Evolutionary conservation across 2,888 invertebrate genomes (phyloP), one percentile per base, ranked within the genome.

Genomic region (Microchrysa polita): DNA sequence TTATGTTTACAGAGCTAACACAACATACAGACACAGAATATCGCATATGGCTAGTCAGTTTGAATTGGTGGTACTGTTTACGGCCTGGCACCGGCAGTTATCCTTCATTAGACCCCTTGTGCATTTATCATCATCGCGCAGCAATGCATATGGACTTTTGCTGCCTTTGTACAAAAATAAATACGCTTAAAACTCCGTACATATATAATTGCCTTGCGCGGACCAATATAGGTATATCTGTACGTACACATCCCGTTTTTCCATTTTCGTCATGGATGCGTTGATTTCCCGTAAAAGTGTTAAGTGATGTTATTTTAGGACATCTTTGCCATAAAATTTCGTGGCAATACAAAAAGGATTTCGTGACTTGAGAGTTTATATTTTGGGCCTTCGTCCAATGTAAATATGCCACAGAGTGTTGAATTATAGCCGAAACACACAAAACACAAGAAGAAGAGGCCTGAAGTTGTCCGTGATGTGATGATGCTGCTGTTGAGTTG

Each of bases 301-400:
- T 55, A 55, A 55, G 55, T 55, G 55, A 55, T 55, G 55, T 55
- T 55, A 55, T 55, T 55, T 55, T 55, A 55, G 55, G 55, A 55
- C 18, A 16, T 16, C 22, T 16, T n/a, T 20, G 22, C 20, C 10
- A 55, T 20, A 55, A 55, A 55, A 20, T 55, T n/a, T 20, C 20
- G 10, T 10, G 18, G 22, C 18, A n/a, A 16, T 16, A 55, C 55
- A 55, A 55, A 55, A 55, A 55, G 55, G 55, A 55, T 55, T 55
- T 55, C 55, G 55, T 55, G 55, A 55, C 55, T 55, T 55, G 55
- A 4, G 22, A 20, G 22, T 55, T 55, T 55, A 55, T 48, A 12
- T 55, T 55, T 34, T 55, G 55, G 55, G 18, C n/a, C 18, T 20
- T 10, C 10, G 10, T 16, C 10, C 55, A n/a, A 20, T 16, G 55